phyloP scores from a whole-genome alignment of 2,888 invertebrate genomes.

The Dynastes maya region DNA sequence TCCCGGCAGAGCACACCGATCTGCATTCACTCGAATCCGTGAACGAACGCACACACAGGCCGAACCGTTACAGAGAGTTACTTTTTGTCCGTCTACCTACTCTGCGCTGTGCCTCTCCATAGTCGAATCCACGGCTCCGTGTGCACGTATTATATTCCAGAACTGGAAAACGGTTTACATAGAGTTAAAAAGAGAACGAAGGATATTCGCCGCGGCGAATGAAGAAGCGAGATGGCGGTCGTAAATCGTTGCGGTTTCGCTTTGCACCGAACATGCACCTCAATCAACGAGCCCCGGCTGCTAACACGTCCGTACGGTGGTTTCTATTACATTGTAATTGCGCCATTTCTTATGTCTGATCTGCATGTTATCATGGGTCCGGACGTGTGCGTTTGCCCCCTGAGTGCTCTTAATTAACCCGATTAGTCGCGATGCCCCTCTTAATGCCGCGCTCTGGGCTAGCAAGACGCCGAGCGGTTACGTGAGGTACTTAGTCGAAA shows the following conservation, averaged over 20 bases:
- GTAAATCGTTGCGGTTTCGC: constrained; percentile 60
- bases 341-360: constrained; percentile 54
- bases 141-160: constrained; percentile 41
- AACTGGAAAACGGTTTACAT: constrained; percentile 36
- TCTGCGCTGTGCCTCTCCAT: constrained; percentile 13
- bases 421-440: constrained; percentile 42
- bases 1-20: constrained; percentile 35
- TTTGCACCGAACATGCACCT: constrained; percentile 58
- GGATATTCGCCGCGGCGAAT: constrained; percentile 8
- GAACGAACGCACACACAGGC: constrained; percentile 31
- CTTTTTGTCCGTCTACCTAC: constrained; percentile 44
- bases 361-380: constrained; percentile 53
- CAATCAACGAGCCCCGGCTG: constrained; percentile 54
- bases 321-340: constrained; percentile 56
- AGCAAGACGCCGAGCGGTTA: constrained; percentile 18
- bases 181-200: constrained; percentile 33
- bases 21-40: constrained; percentile 39
- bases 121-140: constrained; percentile 25
- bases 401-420: constrained; percentile 43
- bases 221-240: constrained; percentile 42
- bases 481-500: constrained; percentile 24
- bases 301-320: constrained; percentile 46
- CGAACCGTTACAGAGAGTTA: constrained; percentile 40
- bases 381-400: constrained; percentile 50
- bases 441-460: constrained; percentile 14